Conservation (phyloP, 2,113 vertebrate genomes). For the Leptobrachium ailaonicum region DNA sequence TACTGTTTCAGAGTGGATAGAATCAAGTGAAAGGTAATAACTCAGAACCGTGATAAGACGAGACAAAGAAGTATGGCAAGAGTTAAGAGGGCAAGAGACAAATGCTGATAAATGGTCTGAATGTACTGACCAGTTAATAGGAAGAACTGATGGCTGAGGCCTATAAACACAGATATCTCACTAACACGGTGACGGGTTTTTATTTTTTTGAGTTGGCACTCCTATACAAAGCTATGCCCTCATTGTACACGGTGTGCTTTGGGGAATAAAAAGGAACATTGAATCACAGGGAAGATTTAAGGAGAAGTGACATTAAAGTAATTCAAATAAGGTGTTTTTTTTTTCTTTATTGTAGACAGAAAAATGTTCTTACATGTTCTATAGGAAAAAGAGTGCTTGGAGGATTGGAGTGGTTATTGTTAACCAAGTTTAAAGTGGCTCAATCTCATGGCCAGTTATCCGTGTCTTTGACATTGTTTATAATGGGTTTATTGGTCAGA, state of each 20-base stretch:
- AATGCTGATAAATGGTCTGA: constrained; percentile 13
- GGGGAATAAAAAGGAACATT: constrained; percentile 18
- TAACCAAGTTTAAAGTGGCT: too few relatives aligned
- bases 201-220: background rate
- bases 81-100: constrained; percentile 20
- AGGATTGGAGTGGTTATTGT: too few relatives aligned
- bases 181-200: background rate
- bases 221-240: background rate
- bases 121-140: constrained; percentile 10
- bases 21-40: background rate
- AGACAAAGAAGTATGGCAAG: background rate
- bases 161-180: background rate
- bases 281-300: constrained; percentile 3
- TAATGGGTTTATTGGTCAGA: too few relatives aligned
- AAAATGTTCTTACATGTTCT: background rate
- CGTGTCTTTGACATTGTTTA: too few relatives aligned
- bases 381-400: background rate
- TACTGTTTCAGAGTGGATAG: background rate
- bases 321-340: constrained; percentile 2
- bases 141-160: background rate
- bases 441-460: too few relatives aligned
- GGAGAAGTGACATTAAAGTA: constrained; percentile 18
- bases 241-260: constrained; percentile 4
- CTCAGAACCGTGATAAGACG: background rate
- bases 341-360: background rate